Percentiles rank a stretch among this genome's conserved stretches.
Evolutionary conservation across 2,113 vertebrate genomes (phyloP).

Genomic region (Equus przewalskii): DNA sequence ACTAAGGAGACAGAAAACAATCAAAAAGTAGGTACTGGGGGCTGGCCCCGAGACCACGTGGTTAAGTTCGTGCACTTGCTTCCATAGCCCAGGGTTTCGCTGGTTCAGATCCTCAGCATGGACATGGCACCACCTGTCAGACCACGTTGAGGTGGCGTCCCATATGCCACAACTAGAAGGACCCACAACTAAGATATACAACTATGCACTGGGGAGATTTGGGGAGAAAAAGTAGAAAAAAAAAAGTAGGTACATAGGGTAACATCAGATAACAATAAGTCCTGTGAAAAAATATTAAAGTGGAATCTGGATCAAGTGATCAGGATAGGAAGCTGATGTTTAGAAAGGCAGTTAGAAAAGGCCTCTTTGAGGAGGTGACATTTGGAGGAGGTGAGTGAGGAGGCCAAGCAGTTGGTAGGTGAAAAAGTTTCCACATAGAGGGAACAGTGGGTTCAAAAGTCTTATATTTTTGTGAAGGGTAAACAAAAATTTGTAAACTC

Average conservation of each 20-base stretch:
- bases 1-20: background rate
- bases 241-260: background rate
- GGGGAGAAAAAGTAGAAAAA: too few relatives aligned
- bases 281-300: background rate
- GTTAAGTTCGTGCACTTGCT: too few relatives aligned
- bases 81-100: too few relatives aligned
- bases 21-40: background rate
- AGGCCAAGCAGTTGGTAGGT: background rate
- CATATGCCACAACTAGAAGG: too few relatives aligned
- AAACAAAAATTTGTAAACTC: slow-evolving; percentile 37
- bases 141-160: too few relatives aligned
- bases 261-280: background rate
- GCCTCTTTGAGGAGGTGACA: background rate
- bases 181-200: too few relatives aligned
- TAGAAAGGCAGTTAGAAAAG: background rate
- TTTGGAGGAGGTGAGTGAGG: background rate
- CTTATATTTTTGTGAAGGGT: background rate
- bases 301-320: background rate
- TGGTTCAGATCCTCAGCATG: too few relatives aligned
- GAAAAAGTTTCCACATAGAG: background rate
- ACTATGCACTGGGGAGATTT: too few relatives aligned
- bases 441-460: background rate
- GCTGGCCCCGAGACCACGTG: too few relatives aligned
- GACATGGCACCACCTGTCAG: too few relatives aligned
- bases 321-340: background rate